phyloP scores from a whole-genome alignment of 2,888 invertebrate species.

The Drosophila demipolita region DNA sequence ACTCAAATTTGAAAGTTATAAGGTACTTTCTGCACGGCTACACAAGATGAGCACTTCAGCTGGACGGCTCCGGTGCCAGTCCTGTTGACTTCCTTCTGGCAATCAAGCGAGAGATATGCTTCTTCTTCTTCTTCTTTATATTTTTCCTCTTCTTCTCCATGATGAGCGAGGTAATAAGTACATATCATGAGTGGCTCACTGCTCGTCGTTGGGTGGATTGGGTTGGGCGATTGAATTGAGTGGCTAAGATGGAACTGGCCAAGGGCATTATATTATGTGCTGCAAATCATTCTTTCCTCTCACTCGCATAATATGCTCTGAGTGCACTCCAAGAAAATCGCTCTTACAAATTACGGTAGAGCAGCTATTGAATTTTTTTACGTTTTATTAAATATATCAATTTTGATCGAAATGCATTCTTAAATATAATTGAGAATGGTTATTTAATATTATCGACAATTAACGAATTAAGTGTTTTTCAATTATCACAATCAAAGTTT shows the following conservation, averaged over 20 bases:
- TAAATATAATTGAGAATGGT: too few species aligned
- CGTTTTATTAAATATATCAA: too few species aligned
- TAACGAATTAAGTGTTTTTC: too few species aligned
- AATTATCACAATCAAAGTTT: too few species aligned
- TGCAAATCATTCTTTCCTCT: conserved; percentile 1
- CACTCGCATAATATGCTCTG: background rate
- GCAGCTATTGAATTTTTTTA: too few species aligned
- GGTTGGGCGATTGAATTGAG: background rate
- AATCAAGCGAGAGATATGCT: background rate
- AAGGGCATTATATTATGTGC: background rate
- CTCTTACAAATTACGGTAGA: too few species aligned
- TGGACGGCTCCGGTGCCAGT: background rate
- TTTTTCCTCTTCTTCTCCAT: background rate
- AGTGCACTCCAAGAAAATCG: background rate
- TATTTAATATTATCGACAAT: too few species aligned
- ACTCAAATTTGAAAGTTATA: conserved; percentile 3
- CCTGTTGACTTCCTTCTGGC: background rate
- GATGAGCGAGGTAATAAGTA: conserved; percentile 12
- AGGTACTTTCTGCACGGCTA: conserved; percentile 14
- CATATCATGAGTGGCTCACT: conserved; percentile 15
- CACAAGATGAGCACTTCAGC: conserved; percentile 6
- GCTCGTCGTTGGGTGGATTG: background rate
- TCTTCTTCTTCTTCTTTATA: background rate
- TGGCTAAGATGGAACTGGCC: background rate
- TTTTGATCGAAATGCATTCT: too few species aligned